These are phyloP conservation scores for Muschampia plurimacula DNA, from an alignment of 2,888 invertebrate species.

Conservation along the genomic window DNA sequence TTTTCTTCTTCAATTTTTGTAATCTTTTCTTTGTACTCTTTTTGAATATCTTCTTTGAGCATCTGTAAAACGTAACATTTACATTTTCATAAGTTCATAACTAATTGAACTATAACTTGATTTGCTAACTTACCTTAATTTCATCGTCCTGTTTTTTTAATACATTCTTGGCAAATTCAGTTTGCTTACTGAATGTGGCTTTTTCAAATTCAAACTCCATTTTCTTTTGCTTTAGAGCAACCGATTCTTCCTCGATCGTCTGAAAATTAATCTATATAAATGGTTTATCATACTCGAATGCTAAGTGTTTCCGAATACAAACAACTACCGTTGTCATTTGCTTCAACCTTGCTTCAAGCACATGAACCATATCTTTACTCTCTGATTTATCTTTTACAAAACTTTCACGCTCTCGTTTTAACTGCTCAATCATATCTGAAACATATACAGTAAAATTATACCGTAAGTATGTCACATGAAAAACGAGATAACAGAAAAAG, in stretches of 20 bases:
- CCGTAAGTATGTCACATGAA: background rate
- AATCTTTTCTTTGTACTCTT: slow-evolving; percentile 74
- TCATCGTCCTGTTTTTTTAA: slow-evolving; percentile 87
- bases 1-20: slow-evolving; percentile 73
- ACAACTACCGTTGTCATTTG: slow-evolving; percentile 82
- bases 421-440: slow-evolving; percentile 83
- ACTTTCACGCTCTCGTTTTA: slow-evolving; percentile 83
- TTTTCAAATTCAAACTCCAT: slow-evolving; percentile 87
- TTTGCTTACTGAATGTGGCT: slow-evolving; percentile 86
- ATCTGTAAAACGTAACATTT: slow-evolving; percentile 54
- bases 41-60: slow-evolving; percentile 74
- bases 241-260: slow-evolving; percentile 79
- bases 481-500: background rate
- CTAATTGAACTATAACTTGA: background rate
- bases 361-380: slow-evolving; percentile 80
- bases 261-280: slow-evolving; percentile 44
- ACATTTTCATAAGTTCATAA: background rate
- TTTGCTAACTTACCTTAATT: slow-evolving; percentile 74
- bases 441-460: slow-evolving; percentile 26
- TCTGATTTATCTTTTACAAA: slow-evolving; percentile 85
- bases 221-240: slow-evolving; percentile 83
- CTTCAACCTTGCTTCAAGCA: slow-evolving; percentile 84
- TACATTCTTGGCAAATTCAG: slow-evolving; percentile 84
- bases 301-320: background rate
- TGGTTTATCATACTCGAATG: background rate